Base-by-base conservation (phyloP, 2,113 vertebrate genomes). In the Macaca mulatta region DNA sequence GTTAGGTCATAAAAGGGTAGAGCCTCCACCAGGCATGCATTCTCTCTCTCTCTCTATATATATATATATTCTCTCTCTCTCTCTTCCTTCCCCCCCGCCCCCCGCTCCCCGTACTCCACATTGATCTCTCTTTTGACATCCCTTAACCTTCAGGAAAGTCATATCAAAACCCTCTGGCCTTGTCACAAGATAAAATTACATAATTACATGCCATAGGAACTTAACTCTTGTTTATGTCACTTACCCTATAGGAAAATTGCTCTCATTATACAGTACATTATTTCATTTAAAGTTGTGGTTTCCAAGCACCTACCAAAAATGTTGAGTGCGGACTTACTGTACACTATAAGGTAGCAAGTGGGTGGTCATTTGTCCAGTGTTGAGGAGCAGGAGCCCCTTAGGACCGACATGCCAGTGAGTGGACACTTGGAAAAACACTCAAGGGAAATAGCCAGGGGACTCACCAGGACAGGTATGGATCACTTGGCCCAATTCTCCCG, bases 31-130 rank as follows among this genome's bases (percentile, higher is more conserved):
- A n/a, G 9, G 13, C 3, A 17, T 6, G n/a, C 18, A 11, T 17
- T 22, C 32, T 59, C 40, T 38, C 32, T 59, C 40, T 38, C n/a
- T 38, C 18, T n/a, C 0, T 69, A 13, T 22, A 17, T 40, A 12
- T 18, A 3, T 30, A 22, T 48, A 3, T 40, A 13, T 2, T 0
- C 6, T 38, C 6, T n/a, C 35, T 18, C 6, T 48, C 18, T 70
- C 8, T 38, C 70, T 38, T 8, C 43, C 43, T 45, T 0, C 43
- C 45, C 45, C 16, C 3, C 13, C 48, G 0, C 3, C 48, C 48
- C 7, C 14, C 12, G 43, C 11, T 45, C 75, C 32, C n/a, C 22
- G 0, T 16, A 32, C 7, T 43, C 2, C 12, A 11, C 23, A 89
- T 3, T 30, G 32, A 50, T 38, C 64, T 64, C 32, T 83, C 50